These are phyloP conservation scores for Synodontis membranacea DNA, from an alignment of 2,113 vertebrate genomes.

Conservation along the genomic window DNA sequence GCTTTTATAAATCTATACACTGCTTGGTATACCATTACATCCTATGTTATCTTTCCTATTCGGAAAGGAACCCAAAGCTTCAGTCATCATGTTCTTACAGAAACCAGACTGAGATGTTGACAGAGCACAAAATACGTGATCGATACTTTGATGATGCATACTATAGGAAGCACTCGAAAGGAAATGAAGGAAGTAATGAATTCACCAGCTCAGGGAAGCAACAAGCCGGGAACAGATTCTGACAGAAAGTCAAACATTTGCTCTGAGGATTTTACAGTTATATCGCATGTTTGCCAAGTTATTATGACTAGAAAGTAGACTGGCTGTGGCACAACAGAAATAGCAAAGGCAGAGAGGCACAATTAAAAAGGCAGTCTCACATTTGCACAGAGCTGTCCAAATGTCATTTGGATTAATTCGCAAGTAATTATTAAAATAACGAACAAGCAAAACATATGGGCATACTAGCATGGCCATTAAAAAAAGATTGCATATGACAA, in stretches of 20 bases:
- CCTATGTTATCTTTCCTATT: conserved; percentile 6
- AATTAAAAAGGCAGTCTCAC: conserved; percentile 20
- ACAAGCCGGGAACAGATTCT: conserved; percentile 13
- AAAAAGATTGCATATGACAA: neutral
- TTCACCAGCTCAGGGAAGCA: conserved; percentile 14
- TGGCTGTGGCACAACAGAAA: conserved; percentile 16
- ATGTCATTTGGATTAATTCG: conserved; percentile 26
- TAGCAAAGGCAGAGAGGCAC: conserved; percentile 24
- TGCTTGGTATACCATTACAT: conserved; percentile 3
- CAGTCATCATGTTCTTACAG: conserved; percentile 30
- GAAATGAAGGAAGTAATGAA: conserved; percentile 17
- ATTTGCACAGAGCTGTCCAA: conserved; percentile 30
- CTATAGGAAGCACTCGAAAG: conserved; percentile 17
- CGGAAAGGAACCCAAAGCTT: conserved; percentile 4
- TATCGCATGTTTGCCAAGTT: conserved; percentile 32
- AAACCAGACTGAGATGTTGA: conserved; percentile 43
- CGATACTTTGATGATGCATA: conserved; percentile 40
- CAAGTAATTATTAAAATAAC: conserved; percentile 10
- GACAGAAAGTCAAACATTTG: conserved; percentile 45
- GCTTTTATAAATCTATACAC: conserved; percentile 2
- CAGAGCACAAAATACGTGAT: conserved; percentile 43
- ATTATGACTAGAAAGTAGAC: conserved; percentile 23
- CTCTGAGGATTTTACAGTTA: conserved; percentile 31
- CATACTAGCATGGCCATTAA: neutral
- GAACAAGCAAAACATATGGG: conserved; percentile 17